Conservation (phyloP, 2,888 invertebrate genomes). For the Oligia fasciuncula region DNA sequence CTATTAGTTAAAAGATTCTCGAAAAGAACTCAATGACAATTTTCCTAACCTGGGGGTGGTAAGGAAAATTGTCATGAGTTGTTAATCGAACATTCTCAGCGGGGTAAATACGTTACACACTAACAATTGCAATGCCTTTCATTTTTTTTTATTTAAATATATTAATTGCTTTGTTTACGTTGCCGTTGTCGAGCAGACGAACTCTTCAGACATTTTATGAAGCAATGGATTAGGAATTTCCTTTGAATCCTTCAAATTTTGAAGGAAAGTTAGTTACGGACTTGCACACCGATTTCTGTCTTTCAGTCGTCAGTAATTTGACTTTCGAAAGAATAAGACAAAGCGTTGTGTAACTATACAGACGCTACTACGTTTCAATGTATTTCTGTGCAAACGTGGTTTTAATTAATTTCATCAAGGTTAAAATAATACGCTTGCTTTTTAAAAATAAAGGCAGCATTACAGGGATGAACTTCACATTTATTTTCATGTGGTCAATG, state of each 20-base stretch:
- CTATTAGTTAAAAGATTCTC: no score
- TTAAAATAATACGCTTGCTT: constrained; percentile 28
- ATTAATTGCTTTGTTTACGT: not conserved
- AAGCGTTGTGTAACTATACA: no score
- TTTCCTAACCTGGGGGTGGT: no score
- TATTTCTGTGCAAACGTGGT: constrained; percentile 18
- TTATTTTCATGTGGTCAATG: constrained; percentile 38
- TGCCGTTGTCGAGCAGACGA: not conserved
- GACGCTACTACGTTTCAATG: constrained; percentile 8
- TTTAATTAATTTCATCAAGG: constrained; percentile 49
- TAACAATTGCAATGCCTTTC: not conserved
- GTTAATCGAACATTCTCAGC: not conserved
- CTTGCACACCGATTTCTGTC: no score
- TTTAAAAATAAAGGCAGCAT: constrained; percentile 33
- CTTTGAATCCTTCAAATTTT: no score
- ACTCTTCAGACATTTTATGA: no score
- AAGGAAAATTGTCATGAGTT: no score
- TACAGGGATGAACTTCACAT: constrained; percentile 49
- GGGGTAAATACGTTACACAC: not conserved
- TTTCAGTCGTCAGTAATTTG: no score
- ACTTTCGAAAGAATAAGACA: no score
- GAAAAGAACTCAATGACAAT: no score
- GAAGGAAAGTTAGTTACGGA: no score
- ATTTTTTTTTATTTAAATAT: not conserved
- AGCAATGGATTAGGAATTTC: no score